Base-by-base conservation (phyloP, 2,113 vertebrate species). In the Micronycteris hirsuta region DNA sequence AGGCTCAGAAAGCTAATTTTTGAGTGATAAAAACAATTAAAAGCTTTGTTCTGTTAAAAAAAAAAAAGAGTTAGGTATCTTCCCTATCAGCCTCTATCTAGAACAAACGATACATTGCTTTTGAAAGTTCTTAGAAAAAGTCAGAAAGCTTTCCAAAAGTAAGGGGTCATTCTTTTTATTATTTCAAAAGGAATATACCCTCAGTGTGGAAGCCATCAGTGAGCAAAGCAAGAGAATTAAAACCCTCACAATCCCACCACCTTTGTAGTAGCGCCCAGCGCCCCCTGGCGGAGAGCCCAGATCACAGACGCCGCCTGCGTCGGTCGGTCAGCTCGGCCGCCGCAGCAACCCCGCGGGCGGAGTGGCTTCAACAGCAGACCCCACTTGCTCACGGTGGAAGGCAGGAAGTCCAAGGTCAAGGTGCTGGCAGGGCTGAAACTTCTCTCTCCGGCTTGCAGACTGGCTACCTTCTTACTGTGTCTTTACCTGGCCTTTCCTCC, bases 101-200 rank as follows among this genome's bases (percentile, higher is more conserved):
- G 15, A 54, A 5, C 41, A 61, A 70, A 68, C 1, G 26, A 54
- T 5, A 26, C 1, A 2, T 8, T 43, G 67, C 31, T 61, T 76
- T 52, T 43, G 68, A 85, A 82, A 74, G 74, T 38, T 41, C 92
- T 70, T 58, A 26, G 83, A 33, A 82, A 74, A 81, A 41, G 8
- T 41, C 7, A 41, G 43, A 52, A 41, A 43, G 61, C 88, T 45
- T 6, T 22, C 26, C 67, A 3, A n/a, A 63, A 81, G 56, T 33
- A 36, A 71, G 45, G 85, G 28, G 0, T 31, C 8, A 31, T 74
- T 41, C 26, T 67, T 76, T 5, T 28, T 15, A 19, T n/a, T n/a
- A 26, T 22, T 43, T 77, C 80, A 11, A 43, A 68, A 36, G 41
- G 22, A 54, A 70, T 3, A 3, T 38, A 36, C 56, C 76, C 77